These are phyloP conservation scores for Calephelis nemesis DNA, from an alignment of 1,140 invertebrate genomes.

Conservation along the genomic window DNA sequence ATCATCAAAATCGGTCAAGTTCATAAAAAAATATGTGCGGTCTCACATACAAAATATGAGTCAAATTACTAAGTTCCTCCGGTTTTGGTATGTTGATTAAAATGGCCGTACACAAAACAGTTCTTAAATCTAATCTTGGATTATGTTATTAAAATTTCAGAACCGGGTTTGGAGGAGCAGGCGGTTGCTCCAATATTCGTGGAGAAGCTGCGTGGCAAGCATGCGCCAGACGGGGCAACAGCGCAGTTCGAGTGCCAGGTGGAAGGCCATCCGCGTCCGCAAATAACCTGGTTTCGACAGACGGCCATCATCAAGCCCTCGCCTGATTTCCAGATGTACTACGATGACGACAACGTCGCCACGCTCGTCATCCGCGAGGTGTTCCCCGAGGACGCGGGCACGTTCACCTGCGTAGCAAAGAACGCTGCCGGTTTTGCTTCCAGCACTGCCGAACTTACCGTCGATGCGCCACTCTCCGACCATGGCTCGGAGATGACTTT, in stretches of 20 bases:
- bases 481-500: conserved; percentile 92
- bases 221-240: conserved; percentile 91
- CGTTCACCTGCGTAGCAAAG: conserved; percentile 97
- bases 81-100: too few species aligned
- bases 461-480: conserved; percentile 92
- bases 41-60: too few species aligned
- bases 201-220: conserved; percentile 90
- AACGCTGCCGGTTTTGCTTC: conserved; percentile 96
- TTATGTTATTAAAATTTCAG: conserved; percentile 73
- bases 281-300: conserved; percentile 97
- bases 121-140: too few species aligned
- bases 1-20: too few species aligned
- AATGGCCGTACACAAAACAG: too few species aligned
- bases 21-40: too few species aligned
- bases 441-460: conserved; percentile 92
- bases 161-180: conserved; percentile 88
- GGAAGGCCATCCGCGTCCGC: conserved; percentile 92
- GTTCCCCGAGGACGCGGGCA: conserved; percentile 97
- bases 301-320: conserved; percentile 95
- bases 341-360: conserved; percentile 94
- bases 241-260: conserved; percentile 95
- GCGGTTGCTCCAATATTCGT: conserved; percentile 90
- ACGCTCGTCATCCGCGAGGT: conserved; percentile 96
- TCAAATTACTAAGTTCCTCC: too few species aligned
- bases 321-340: conserved; percentile 94